These are phyloP conservation scores for Acestrorhynchus altus DNA, from an alignment of 2,797 vertebrate species.

Conservation along the genomic window DNA sequence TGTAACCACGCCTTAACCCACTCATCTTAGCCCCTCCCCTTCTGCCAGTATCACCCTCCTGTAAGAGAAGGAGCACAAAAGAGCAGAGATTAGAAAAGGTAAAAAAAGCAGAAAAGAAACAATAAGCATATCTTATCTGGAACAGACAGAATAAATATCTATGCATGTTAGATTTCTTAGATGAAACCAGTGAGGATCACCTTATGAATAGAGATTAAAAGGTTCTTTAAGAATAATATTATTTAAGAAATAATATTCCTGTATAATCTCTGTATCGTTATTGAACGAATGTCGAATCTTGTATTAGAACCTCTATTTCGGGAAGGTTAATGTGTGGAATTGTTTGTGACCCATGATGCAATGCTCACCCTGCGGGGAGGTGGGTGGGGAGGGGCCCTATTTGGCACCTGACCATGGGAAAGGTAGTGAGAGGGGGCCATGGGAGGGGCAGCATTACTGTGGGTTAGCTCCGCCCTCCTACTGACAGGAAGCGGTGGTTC, in stretches of 20 bases:
- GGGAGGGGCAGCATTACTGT: slow-evolving; percentile 49
- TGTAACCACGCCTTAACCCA: slow-evolving; percentile 80
- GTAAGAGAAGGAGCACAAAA: slow-evolving; percentile 33
- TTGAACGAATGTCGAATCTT: too few relatives aligned
- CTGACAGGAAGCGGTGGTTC: slow-evolving; percentile 88
- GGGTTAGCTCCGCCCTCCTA: slow-evolving; percentile 66
- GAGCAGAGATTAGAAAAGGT: slow-evolving; percentile 59
- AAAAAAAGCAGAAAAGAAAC: neutral
- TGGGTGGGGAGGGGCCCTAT: slow-evolving; percentile 66
- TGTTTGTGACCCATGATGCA: neutral
- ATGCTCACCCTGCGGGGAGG: slow-evolving; percentile 73
- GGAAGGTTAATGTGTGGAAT: neutral
- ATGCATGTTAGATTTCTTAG: too few relatives aligned
- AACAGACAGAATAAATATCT: too few relatives aligned
- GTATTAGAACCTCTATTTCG: too few relatives aligned
- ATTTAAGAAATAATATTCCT: too few relatives aligned
- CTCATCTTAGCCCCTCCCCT: slow-evolving; percentile 79
- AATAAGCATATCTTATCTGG: too few relatives aligned
- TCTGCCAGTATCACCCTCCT: slow-evolving; percentile 71
- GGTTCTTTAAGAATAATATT: too few relatives aligned
- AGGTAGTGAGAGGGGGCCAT: slow-evolving; percentile 76
- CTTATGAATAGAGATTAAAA: too few relatives aligned
- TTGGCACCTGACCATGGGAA: slow-evolving; percentile 69
- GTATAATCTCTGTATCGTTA: too few relatives aligned
- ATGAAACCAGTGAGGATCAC: too few relatives aligned